Base-by-base conservation (phyloP, 2,797 vertebrate genomes). In the Parambassis ranga region DNA sequence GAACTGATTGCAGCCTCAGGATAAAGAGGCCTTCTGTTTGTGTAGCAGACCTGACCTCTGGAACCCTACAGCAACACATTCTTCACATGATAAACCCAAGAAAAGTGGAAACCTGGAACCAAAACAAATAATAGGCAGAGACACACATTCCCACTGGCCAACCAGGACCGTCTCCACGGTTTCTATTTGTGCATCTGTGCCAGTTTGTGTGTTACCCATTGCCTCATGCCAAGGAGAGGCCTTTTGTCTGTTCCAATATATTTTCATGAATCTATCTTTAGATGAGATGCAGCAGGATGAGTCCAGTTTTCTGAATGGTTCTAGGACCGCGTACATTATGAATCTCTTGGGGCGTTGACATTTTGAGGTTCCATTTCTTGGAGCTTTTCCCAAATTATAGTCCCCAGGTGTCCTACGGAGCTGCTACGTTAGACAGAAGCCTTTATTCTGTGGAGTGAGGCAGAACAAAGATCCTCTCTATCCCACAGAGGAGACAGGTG, bases 131-230 rank as follows among this genome's bases (percentile, higher is more conserved):
- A 86, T 61, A 75, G 63, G 76, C 75, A 71, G 82, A 81, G 79
- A 88, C 85, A 85, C 85, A 85, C 78, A 78, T 86, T 82, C 72
- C 84, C 75, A 71, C 64, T 65, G 64, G 87, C 79, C 55, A 78
- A 50, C 46, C 49, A 62, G 74, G 67, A 72, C 2, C 26, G 67
- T 68, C 52, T 77, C 38, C 53, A 65, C 56, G 2, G 68, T 76
- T 49, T 77, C 51, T 64, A 66, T 65, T 32, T 42, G 19, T 58
- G 55, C 50, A 30, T 30, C 46, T 4, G 3, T 66, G 83, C 77
- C 73, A 64, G 64, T 67, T 57, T 71, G 55, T 79, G 71, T 75
- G 71, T 69, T 84, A 48, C 66, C 71, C 60, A 38, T 61, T 65
- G 37, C 41, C 10, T 74, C 55, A 58, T 87, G 88, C 87, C 87